Conservation (phyloP, 2,888 invertebrate species). For the Xylophagus ater region DNA sequence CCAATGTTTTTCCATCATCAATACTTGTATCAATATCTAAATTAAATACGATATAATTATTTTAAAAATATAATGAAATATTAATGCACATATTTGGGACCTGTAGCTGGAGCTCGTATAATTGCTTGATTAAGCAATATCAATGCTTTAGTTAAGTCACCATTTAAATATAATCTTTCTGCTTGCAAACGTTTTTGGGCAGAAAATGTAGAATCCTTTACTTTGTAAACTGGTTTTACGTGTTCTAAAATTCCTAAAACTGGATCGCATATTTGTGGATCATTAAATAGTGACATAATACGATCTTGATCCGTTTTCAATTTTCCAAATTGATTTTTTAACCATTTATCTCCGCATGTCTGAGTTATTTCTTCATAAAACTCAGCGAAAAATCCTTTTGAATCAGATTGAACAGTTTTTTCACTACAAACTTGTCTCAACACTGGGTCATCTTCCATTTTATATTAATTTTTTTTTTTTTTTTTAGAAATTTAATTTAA, state of each 20-base stretch:
- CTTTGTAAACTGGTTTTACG: conserved; percentile 54
- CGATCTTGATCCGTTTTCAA: conserved; percentile 48
- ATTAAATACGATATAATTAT: background rate
- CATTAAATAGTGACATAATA: conserved; percentile 40
- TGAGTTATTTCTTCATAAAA: conserved; percentile 48
- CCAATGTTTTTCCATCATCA: conserved; percentile 52
- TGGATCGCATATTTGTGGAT: conserved; percentile 41
- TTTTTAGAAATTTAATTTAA: too few species aligned
- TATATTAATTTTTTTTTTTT: too few species aligned
- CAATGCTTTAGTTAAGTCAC: conserved; percentile 48
- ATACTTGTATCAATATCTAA: conserved; percentile 41
- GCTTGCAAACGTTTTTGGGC: conserved; percentile 51
- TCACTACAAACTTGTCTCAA: conserved; percentile 60
- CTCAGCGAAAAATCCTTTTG: conserved; percentile 62
- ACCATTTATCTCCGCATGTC: conserved; percentile 45
- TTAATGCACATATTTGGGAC: conserved; percentile 30
- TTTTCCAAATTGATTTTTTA: conserved; percentile 47
- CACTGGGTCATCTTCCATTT: conserved; percentile 34
- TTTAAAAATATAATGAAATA: background rate
- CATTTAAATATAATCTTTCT: conserved; percentile 44
- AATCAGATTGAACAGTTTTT: conserved; percentile 61
- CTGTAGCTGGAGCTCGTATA: conserved; percentile 55
- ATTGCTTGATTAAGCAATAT: conserved; percentile 60
- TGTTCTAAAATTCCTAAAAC: conserved; percentile 49
- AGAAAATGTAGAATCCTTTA: conserved; percentile 53